Evolutionary conservation across 1,140 invertebrate genomes (phyloP), one percentile per base, ranked within the genome.

Genomic region (Delia radicum): DNA sequence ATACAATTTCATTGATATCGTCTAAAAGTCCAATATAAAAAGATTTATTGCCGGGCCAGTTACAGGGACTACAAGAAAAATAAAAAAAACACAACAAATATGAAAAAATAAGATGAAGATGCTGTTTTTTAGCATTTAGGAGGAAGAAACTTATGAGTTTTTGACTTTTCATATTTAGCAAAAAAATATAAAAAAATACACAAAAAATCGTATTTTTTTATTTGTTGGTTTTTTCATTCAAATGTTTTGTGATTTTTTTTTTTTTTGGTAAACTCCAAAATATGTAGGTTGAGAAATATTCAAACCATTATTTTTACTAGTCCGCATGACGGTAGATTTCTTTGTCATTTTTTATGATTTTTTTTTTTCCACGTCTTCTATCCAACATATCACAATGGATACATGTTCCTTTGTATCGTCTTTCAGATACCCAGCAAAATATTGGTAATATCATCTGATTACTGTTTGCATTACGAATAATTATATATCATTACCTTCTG

Each of bases 1-100:
- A 85, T 85, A 85, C 81, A 83, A 85, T 85, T 85, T 85, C 83
- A 83, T 85, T 85, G 83, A 85, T 85, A 85, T 85, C 81, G 81
- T 79, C 83, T 80, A 81, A 84, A 83, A 82, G 81, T 82, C 81
- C 83, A 85, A 84, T 85, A 85, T 85, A 63, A 46, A 15, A 76
- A 85, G 83, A 85, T 85, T 85, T 85, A 85, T 85, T 79, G 74
- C 80, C 78, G 77, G 77, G 72, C 72, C 77, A 78, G 77, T 76
- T 67, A 75, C 65, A 69, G 29, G 21, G 21, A 67, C 21, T 28
- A 61, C 62, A 65, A 27, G 5, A 26, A 27, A 63, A 63, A 2
- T 31, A 15, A 67, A 31, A 67, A 29, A 10, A 31, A 67, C 33
- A 21, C 18, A 37, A 37, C 29, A 21, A 69, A 69, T 31, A 21